Evolutionary conservation across 2,888 invertebrate genomes (phyloP), one percentile per base, ranked within the genome.

Genomic region (Pterobdella sp.): DNA sequence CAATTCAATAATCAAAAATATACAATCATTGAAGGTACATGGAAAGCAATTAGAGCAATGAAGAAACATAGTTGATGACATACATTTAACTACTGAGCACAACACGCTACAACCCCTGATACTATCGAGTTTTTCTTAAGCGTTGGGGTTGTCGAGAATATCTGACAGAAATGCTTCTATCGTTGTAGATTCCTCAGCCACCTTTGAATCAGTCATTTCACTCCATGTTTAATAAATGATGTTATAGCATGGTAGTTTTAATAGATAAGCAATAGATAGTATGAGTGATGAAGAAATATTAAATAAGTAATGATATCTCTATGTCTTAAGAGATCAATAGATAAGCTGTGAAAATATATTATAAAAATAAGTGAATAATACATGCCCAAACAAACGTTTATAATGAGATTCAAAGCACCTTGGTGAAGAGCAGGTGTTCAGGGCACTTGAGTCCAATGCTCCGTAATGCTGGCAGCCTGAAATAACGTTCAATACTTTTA

Each of bases 391-490:
- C 7, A 22, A 42, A 42, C 22, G 49, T 7, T 42, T 7, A 42
- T 42, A 22, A 42, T 42, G 49, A 42, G 7, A 22, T 14, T 42
- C 10, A 14, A 42, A 42, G 49, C 49, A 42, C 49, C 82, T 92
- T 90, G 87, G 92, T 93, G 88, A 92, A 93, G 87, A 93, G 95
- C 77, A 95, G 87, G 85, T 94, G 93, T 84, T 96, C 95, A 81
- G 92, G 87, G 86, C 94, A 93, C 86, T 94, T 94, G 69, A 96
- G 88, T 68, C 83, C 83, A 65, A 84, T 84, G 76, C 83, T 83
- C 35, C 84, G 78, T 14, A 84, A 79, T 2, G 84, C 84, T 10
- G 84, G 84, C 75, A 84, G 79, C 14, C 71, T 69, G 32, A 52
- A 14, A 52, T 35, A 68, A 7, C 7, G 31, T 14, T 14, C 10